Percentiles rank a stretch among this genome's conserved stretches.
phyloP scores from a whole-genome alignment of 1,140 invertebrate species.

The Eueides isabella region DNA sequence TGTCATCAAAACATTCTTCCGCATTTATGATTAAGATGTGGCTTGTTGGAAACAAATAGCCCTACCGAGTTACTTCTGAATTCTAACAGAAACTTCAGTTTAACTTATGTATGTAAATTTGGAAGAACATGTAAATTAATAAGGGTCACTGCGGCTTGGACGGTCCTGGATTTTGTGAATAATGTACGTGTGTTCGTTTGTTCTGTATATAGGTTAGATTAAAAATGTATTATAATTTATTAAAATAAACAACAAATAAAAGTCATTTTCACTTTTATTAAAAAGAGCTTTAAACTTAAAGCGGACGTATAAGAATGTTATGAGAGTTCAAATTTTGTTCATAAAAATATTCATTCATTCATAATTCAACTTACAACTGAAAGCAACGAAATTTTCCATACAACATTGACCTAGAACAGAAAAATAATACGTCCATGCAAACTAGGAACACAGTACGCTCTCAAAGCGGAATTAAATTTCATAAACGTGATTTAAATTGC shows the following conservation, averaged over 20 bases:
- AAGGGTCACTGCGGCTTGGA: slow-evolving; percentile 5
- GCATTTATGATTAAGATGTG: neutral
- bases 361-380: neutral
- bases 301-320: no score
- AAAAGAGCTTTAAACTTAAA: neutral
- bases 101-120: slow-evolving; percentile 10
- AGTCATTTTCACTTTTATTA: neutral
- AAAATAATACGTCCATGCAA: neutral
- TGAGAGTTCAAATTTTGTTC: no score
- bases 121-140: neutral
- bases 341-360: neutral
- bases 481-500: slow-evolving; percentile 21
- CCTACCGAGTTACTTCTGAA: neutral
- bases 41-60: neutral
- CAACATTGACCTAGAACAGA: neutral
- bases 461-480: slow-evolving; percentile 21
- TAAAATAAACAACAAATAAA: neutral
- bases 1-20: neutral
- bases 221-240: neutral
- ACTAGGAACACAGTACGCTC: neutral
- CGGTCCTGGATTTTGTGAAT: neutral
- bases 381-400: slow-evolving; percentile 11
- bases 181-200: neutral
- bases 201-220: neutral
- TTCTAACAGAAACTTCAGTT: neutral